A percentile compares a stretch with the other conserved stretches of the same genome.
Evolutionary conservation across 2,888 invertebrate genomes (phyloP).

Genomic region (Tetragonisca angustula): DNA sequence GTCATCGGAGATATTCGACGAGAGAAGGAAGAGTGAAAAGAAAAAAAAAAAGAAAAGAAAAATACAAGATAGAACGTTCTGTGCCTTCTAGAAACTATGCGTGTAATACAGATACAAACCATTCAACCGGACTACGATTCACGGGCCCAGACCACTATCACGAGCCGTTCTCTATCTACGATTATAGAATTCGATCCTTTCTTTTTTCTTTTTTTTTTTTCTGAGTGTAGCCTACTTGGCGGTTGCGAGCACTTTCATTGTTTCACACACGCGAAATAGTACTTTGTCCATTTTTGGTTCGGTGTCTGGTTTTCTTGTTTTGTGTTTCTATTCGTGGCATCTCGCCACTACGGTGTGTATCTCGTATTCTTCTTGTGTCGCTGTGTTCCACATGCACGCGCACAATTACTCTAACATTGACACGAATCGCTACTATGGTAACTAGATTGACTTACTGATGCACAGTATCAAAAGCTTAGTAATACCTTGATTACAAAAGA

Average conservation of each 20-base stretch:
- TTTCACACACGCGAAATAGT: constrained; percentile 66
- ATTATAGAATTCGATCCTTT: constrained; percentile 26
- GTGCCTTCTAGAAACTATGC: constrained; percentile 48
- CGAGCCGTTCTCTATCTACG: constrained; percentile 16
- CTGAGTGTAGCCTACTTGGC: constrained; percentile 55
- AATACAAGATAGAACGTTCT: constrained; percentile 12
- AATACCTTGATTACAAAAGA: constrained; percentile 24
- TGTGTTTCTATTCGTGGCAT: constrained; percentile 35
- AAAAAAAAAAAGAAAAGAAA: not conserved
- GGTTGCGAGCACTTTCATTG: constrained; percentile 50
- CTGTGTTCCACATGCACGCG: constrained; percentile 67
- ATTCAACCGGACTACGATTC: constrained; percentile 31
- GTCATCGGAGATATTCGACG: not conserved
- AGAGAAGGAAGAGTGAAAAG: constrained; percentile 23
- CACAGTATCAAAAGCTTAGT: constrained; percentile 51
- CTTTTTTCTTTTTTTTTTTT: constrained; percentile 53
- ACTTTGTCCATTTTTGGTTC: constrained; percentile 71
- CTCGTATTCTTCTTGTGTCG: constrained; percentile 26
- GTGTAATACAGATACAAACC: constrained; percentile 51
- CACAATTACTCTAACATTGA: constrained; percentile 59
- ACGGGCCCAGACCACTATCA: constrained; percentile 23
- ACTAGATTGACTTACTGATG: constrained; percentile 40
- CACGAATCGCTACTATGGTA: constrained; percentile 40
- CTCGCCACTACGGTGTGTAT: constrained; percentile 12
- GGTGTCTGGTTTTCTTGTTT: constrained; percentile 36